A percentile compares a stretch with the other conserved stretches of the same genome.
phyloP scores from a whole-genome alignment of 2,797 vertebrate genomes.

The Sebastes jordani region DNA sequence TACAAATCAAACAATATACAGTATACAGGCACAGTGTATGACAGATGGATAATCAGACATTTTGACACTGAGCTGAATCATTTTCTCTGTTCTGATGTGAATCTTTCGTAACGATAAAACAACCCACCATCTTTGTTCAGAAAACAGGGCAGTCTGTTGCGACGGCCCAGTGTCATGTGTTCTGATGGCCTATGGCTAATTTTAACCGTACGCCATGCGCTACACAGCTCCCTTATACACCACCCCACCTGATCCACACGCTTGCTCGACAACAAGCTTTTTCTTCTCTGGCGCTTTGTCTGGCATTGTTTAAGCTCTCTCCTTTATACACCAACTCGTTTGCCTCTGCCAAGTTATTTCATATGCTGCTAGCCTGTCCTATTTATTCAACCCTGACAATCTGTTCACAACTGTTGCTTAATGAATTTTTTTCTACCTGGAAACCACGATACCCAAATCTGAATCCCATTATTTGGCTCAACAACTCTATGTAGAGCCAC shows the following conservation, averaged over 20 bases:
- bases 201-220: conserved; percentile 25
- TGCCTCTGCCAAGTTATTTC: conserved; percentile 66
- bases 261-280: conserved; percentile 52
- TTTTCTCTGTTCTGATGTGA: conserved; percentile 2
- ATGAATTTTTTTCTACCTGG: conserved; percentile 62
- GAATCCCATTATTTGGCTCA: conserved; percentile 48
- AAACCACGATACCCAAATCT: conserved; percentile 45
- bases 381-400: conserved; percentile 72
- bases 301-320: conserved; percentile 57
- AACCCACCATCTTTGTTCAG: conserved; percentile 12
- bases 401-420: conserved; percentile 69
- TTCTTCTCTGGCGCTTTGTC: conserved; percentile 54
- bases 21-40: not conserved
- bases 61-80: not conserved
- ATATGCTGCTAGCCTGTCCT: conserved; percentile 59
- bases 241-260: conserved; percentile 28
- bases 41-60: not conserved
- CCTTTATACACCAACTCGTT: conserved; percentile 38
- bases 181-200: conserved; percentile 31
- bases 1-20: too few relatives aligned
- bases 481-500: conserved; percentile 1
- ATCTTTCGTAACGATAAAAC: conserved; percentile 29
- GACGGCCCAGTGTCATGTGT: conserved; percentile 5
- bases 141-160: not conserved
- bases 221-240: conserved; percentile 1